These are phyloP conservation scores for Trichogramma evanescens DNA, from an alignment of 2,888 invertebrate genomes.

Conservation along the genomic window DNA sequence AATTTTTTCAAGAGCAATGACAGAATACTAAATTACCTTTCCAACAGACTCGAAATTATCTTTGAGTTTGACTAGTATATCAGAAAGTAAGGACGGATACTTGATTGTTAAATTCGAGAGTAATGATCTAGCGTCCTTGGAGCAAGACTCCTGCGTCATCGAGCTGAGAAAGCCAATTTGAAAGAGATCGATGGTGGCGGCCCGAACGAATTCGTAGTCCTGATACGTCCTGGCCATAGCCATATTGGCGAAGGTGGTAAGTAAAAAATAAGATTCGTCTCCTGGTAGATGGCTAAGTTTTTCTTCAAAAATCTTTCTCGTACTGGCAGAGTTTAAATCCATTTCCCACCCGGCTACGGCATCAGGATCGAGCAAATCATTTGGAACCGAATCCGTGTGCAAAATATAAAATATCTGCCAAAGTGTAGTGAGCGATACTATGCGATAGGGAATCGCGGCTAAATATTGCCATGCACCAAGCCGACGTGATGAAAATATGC, in stretches of 20 bases:
- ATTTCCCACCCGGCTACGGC: conserved; percentile 39
- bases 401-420: conserved; percentile 63
- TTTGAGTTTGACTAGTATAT: conserved; percentile 56
- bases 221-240: conserved; percentile 57
- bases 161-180: conserved; percentile 68
- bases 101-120: conserved; percentile 62
- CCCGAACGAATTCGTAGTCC: conserved; percentile 61
- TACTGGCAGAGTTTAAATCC: conserved; percentile 47
- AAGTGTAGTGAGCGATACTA: conserved; percentile 54
- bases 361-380: conserved; percentile 30
- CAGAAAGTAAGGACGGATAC: conserved; percentile 64
- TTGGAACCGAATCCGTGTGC: conserved; percentile 51
- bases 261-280: conserved; percentile 68
- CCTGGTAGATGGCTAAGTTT: conserved; percentile 59
- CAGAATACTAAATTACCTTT: conserved; percentile 42
- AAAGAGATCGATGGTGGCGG: conserved; percentile 63
- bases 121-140: conserved; percentile 67
- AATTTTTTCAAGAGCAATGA: not conserved
- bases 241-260: conserved; percentile 76
- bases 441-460: conserved; percentile 64
- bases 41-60: conserved; percentile 55
- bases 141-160: conserved; percentile 64
- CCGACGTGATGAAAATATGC: conserved; percentile 64
- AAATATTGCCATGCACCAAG: conserved; percentile 77
- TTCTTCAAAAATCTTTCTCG: conserved; percentile 57